Base-by-base conservation (phyloP, 2,888 invertebrate genomes). In the Andrena bicolor region DNA sequence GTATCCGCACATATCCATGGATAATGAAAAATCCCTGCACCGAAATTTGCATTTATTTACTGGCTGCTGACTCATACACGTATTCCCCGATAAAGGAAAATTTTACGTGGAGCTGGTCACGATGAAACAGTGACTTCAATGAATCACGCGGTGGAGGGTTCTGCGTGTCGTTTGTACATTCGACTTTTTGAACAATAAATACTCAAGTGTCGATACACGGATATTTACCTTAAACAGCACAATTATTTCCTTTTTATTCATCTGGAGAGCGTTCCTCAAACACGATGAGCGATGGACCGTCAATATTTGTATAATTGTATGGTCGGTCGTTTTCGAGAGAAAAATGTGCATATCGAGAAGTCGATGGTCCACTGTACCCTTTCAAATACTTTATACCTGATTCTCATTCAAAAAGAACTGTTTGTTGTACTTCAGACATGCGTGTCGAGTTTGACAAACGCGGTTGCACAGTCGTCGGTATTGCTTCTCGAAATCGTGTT, bases 21-120 rank as follows among this genome's bases (percentile, higher is more conserved):
- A 80, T 80, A 80, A 80, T 82, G 82, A 80, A 82, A 82, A 72
- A 64, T 76, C 71, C 63, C 56, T 41, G 56, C 64, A 53, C 26
- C 10, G 66, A 82, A 76, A 76, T 76, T 63, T 60, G 64, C 51
- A 49, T 68, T 61, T 56, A 63, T 82, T 75, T 66, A 63, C 75
- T 80, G 49, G 30, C 48, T 28, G 16, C 16, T 6, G 69, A 65
- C 30, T 2, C 30, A 10, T 32, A 41, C 41, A 35, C 60, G 51
- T 76, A 58, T 56, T 64, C 66, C 30, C 51, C 23, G 61, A 61
- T 69, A 68, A 68, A 80, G 51, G 51, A 23, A 35, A 58, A 70
- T 41, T 70, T 28, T 13, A 65, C 26, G 58, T n/a, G 28, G 26
- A 49, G 41, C 58, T 35, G 60, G 48, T 13, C 30, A 41, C 16